Percentiles rank a stretch among this genome's conserved stretches.
These are phyloP conservation scores for Nemotelus pantherinus DNA, from an alignment of 2,888 invertebrate species.

Conservation along the genomic window DNA sequence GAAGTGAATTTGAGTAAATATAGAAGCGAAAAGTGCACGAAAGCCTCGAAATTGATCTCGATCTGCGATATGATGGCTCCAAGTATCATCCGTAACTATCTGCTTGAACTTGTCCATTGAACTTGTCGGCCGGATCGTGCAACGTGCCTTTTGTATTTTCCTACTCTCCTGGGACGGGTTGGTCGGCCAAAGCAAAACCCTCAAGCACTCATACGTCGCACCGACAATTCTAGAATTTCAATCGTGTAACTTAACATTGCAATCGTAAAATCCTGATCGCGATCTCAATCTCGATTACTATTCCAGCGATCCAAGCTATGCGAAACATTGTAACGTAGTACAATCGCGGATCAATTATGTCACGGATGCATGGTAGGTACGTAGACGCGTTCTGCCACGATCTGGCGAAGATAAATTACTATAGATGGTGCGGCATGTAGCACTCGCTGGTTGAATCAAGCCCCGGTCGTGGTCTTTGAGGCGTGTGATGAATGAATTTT, in stretches of 20 bases:
- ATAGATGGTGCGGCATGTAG: constrained; percentile 17
- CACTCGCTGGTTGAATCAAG: neutral
- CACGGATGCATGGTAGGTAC: no score
- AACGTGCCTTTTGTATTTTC: neutral
- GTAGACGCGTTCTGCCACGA: neutral
- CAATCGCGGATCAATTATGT: neutral
- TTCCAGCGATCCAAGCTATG: constrained; percentile 28
- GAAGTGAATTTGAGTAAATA: neutral
- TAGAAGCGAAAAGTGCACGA: neutral
- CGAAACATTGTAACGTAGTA: constrained; percentile 3
- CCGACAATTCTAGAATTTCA: constrained; percentile 4
- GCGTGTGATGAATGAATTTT: constrained; percentile 33
- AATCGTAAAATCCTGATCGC: constrained; percentile 30
- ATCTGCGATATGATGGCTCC: constrained; percentile 15
- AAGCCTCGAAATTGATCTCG: constrained; percentile 20
- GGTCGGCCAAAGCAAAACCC: no score
- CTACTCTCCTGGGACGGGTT: neutral
- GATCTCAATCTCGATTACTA: constrained; percentile 25
- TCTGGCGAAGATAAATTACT: constrained; percentile 23
- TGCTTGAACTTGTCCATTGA: constrained; percentile 23
- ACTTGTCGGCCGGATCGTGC: neutral
- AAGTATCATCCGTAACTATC: constrained; percentile 21
- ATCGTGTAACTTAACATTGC: constrained; percentile 15
- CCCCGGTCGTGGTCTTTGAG: neutral
- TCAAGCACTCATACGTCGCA: no score